Evolutionary conservation across 2,888 invertebrate genomes (phyloP), one percentile per base, ranked within the genome.

Genomic region (Parnassius smintheus): DNA sequence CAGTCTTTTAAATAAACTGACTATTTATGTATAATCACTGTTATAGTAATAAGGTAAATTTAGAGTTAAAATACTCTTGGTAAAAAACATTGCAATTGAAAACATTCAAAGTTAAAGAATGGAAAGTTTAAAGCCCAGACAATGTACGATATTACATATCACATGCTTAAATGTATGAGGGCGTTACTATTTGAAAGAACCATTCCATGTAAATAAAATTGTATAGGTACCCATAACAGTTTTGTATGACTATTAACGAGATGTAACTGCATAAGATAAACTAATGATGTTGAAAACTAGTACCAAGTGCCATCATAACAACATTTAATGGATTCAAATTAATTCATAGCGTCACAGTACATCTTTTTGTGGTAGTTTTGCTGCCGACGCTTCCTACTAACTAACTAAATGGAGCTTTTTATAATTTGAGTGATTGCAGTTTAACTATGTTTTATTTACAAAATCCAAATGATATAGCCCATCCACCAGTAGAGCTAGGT

Each of bases 191-290:
- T 55, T 22, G 8, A 44, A 13, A 50, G 44, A 25, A n/a, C 50
- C 4, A 61, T 61, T 61, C 44, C 35, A 56, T 45, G 56, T 45
- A 56, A 61, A 56, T 61, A n/a, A 35, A 18, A 49, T 13, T 18
- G n/a, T 49, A n/a, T 35, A 22, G 13, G 60, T n/a, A 44, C 25
- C 25, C 55, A 61, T 56, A 55, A 56, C 35, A 49, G 22, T 55
- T 55, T 42, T 55, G 44, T 42, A 56, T 50, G 51, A 44, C 2
- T 11, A 18, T 56, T 7, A 56, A 56, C 56, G 46, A 9, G 41
- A 48, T 10, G 12, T 48, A 59, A 13, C 11, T 53, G 48, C 45
- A 22, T 35, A 35, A 35, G 35, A 22, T 22, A 22, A 49, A 50
- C 11, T 41, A 22, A 25, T 61, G 41, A 18, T 56, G 41, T 41